Evolutionary conservation across 2,797 vertebrate genomes (phyloP), one percentile per base, ranked within the genome.

Genomic region (Capromys pilorides): DNA sequence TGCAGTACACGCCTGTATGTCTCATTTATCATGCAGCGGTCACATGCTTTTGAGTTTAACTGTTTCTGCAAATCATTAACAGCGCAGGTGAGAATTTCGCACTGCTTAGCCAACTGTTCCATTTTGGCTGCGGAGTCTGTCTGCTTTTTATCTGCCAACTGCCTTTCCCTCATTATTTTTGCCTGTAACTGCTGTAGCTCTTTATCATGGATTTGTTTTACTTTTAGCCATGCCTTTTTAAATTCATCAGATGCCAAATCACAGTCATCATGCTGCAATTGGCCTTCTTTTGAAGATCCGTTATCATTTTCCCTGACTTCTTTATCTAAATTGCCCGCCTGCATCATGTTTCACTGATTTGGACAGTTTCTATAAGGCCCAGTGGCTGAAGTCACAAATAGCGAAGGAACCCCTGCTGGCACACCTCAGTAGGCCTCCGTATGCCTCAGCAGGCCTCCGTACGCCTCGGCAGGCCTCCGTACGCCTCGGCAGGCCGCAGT

Each of bases 121-220:
- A 96, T 92, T 94, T 51, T 90, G 61, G 61, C 54, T 24, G 0
- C 26, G 2, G 18, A 39, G 18, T n/a, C 24, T 0, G 3, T 2
- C 26, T 0, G 0, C 73, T 75, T 90, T 9, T 1, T 13, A 0
- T 90, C 61, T 26, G 26, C 33, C 93, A 95, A 14, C 11, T 0
- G 57, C 11, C 78, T 36, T 78, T 93, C 93, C 62, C 54, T 93
- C 93, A 95, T 6, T 87, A 97, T n/a, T 95, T 97, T 91, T 51
- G 71, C 5, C 36, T 91, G 89, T 85, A 97, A 82, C 22, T 6
- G 41, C 2, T 1, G 2, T 41, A 97, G 0, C 36, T 97, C 92
- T 93, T 61, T 91, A 45, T 96, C 94, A 8, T 96, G 95, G 84
- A 95, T 33, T 19, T 94, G 93, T 90, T 94, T 96, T 1, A 97